Conservation (phyloP, 1,140 invertebrate genomes). For the Lordiphosa collinella region DNA sequence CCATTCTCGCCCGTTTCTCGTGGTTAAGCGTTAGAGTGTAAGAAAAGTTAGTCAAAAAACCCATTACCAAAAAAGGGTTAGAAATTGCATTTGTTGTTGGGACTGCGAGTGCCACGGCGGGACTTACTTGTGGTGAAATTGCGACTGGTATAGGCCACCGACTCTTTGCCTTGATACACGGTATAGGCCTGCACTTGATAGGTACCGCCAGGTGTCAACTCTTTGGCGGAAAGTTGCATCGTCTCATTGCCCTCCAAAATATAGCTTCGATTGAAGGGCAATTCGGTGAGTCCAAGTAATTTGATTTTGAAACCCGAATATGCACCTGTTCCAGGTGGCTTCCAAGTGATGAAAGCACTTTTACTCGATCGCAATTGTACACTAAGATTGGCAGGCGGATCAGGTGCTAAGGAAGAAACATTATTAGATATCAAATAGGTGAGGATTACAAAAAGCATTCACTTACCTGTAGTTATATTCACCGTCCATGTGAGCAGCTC, state of each 20-base stretch:
- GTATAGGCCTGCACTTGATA: conserved; percentile 95
- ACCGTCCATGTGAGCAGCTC: conserved; percentile 94
- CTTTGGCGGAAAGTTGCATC: conserved; percentile 86
- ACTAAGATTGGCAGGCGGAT: conserved; percentile 92
- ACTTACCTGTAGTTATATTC: conserved; percentile 90
- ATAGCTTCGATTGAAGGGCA: conserved; percentile 82
- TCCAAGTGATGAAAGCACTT: conserved; percentile 90
- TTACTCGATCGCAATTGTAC: conserved; percentile 90
- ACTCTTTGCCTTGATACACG: conserved; percentile 93
- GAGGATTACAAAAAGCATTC: no score
- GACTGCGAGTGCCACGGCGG: conserved; percentile 35
- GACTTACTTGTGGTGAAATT: conserved; percentile 96
- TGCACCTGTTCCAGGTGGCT: conserved; percentile 87
- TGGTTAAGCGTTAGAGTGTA: neutral
- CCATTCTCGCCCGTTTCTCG: no score
- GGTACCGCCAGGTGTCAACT: conserved; percentile 89
- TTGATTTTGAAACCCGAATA: conserved; percentile 90
- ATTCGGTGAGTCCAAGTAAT: conserved; percentile 84
- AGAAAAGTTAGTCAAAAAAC: conserved; percentile 5
- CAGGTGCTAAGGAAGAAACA: conserved; percentile 84
- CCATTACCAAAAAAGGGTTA: conserved; percentile 14
- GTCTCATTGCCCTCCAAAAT: conserved; percentile 84
- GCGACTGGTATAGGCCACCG: conserved; percentile 91
- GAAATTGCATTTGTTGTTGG: conserved; percentile 54
- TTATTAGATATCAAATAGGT: neutral